Evolutionary conservation across 2,797 vertebrate species (phyloP).

Genomic region (Austrolebias charrua): DNA sequence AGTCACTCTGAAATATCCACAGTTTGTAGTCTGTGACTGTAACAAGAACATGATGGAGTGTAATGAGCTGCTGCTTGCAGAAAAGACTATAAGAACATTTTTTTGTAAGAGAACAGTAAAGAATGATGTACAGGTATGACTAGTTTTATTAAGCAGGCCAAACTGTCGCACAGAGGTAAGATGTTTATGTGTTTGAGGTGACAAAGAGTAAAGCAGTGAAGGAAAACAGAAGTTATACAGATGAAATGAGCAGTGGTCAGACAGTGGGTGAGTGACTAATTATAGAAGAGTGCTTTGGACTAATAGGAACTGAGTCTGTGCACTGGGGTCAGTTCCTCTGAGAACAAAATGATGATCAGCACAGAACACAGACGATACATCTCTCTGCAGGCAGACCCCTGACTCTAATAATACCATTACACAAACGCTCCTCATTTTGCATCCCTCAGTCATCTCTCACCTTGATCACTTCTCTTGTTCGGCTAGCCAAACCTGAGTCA

Average conservation of each 20-base stretch:
- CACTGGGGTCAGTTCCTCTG: slow-evolving; percentile 57
- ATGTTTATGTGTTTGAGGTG: slow-evolving; percentile 24
- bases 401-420: slow-evolving; percentile 49
- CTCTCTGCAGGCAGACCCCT: slow-evolving; percentile 41
- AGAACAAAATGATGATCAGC: slow-evolving; percentile 58
- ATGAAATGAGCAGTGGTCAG: slow-evolving; percentile 54
- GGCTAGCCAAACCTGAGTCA: slow-evolving; percentile 8
- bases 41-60: slow-evolving; percentile 1
- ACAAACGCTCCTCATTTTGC: slow-evolving; percentile 52
- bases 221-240: slow-evolving; percentile 40
- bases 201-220: slow-evolving; percentile 23
- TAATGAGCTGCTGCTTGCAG: slow-evolving; percentile 18
- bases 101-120: slow-evolving; percentile 1
- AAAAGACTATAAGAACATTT: slow-evolving; percentile 2
- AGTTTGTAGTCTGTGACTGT: neutral
- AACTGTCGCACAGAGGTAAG: slow-evolving; percentile 9
- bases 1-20: neutral
- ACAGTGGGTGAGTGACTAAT: slow-evolving; percentile 54
- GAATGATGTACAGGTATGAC: slow-evolving; percentile 1
- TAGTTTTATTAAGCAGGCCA: neutral
- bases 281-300: slow-evolving; percentile 62
- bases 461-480: slow-evolving; percentile 38
- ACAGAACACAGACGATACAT: slow-evolving; percentile 48
- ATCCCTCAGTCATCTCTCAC: slow-evolving; percentile 44
- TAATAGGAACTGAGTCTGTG: slow-evolving; percentile 60